phyloP scores from a whole-genome alignment of 2,797 vertebrate genomes.

The Antrozous pallidus region DNA sequence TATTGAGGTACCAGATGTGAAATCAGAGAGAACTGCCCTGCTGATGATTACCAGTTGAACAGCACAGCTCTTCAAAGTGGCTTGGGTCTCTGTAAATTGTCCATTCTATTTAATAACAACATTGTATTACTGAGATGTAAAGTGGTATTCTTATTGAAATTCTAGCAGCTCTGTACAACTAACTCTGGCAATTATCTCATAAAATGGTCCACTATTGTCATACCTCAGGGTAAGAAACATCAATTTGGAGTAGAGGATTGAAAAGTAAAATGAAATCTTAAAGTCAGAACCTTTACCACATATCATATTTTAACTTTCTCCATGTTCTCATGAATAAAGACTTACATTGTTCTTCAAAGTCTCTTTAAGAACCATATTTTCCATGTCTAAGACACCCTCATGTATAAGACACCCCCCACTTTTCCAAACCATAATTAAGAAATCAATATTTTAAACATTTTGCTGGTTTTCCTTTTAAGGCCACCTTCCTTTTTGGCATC shows the following conservation, averaged over 20 bases:
- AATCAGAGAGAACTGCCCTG: slow-evolving; percentile 67
- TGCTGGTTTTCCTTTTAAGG: too few species aligned
- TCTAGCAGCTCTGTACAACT: slow-evolving; percentile 35
- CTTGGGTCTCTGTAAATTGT: slow-evolving; percentile 55
- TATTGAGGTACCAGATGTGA: slow-evolving; percentile 53
- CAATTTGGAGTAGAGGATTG: background rate
- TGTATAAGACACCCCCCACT: too few species aligned
- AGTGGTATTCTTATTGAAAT: slow-evolving; percentile 65
- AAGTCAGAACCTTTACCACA: slow-evolving; percentile 29
- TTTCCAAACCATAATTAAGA: too few species aligned
- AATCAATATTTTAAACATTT: too few species aligned
- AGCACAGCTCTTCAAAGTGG: slow-evolving; percentile 63
- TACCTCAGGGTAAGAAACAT: slow-evolving; percentile 40
- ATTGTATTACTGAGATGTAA: slow-evolving; percentile 47
- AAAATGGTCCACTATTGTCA: slow-evolving; percentile 56
- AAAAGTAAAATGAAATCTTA: slow-evolving; percentile 28
- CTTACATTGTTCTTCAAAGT: slow-evolving; percentile 12
- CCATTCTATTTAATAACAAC: slow-evolving; percentile 57
- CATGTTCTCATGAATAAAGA: background rate
- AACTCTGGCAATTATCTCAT: slow-evolving; percentile 46
- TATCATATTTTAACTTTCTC: slow-evolving; percentile 54
- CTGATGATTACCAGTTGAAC: slow-evolving; percentile 70
- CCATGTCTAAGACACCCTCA: too few species aligned
- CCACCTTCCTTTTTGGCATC: too few species aligned
- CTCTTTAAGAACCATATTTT: background rate